phyloP scores from a whole-genome alignment of 2,113 vertebrate genomes.

The Tragelaphus scriptus region DNA sequence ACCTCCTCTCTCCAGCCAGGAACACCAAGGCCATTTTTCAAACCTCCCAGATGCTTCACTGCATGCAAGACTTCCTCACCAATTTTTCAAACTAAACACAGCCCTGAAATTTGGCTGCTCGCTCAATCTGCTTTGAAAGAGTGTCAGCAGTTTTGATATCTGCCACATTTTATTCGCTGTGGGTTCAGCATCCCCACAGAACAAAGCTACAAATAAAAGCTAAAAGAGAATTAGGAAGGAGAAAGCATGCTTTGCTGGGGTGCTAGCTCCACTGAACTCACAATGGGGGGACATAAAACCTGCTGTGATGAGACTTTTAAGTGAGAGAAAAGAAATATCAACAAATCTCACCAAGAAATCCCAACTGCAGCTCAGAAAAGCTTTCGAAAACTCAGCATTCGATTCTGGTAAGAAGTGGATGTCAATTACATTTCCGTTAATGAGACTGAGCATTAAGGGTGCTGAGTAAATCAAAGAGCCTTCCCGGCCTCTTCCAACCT shows the following conservation, averaged over 20 bases:
- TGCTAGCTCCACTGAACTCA: background rate
- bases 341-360: background rate
- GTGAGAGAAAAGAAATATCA: background rate
- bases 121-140: slow-evolving; percentile 47
- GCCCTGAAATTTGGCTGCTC: slow-evolving; percentile 57
- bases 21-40: slow-evolving; percentile 57
- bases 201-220: slow-evolving; percentile 52
- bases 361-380: background rate
- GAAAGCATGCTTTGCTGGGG: background rate
- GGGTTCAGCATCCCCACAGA: slow-evolving; percentile 33
- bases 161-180: slow-evolving; percentile 33
- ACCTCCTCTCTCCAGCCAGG: background rate
- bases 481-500: background rate
- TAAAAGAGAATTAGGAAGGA: slow-evolving; percentile 30
- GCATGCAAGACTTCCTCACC: slow-evolving; percentile 53
- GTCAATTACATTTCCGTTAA: background rate
- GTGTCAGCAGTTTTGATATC: slow-evolving; percentile 61
- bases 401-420: background rate
- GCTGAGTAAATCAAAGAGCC: background rate
- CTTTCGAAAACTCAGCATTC: background rate
- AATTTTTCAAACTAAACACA: slow-evolving; percentile 69
- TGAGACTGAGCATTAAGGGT: background rate
- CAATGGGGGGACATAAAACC: background rate
- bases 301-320: background rate
- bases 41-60: slow-evolving; percentile 73